phyloP scores from a whole-genome alignment of 2,888 invertebrate species.

The Tipula lateralis region DNA sequence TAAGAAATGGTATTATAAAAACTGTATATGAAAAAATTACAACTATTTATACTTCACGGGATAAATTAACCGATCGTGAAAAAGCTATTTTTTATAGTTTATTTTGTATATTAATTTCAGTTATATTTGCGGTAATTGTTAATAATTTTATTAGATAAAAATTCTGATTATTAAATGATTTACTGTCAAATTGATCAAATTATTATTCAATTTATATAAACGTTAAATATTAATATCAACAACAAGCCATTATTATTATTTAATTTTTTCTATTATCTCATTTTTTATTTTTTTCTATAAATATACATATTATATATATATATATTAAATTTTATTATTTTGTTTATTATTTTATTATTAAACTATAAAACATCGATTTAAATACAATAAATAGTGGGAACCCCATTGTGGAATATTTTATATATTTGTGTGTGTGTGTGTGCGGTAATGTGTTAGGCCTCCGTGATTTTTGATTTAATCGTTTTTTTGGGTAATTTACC shows the following conservation, averaged over 20 bases:
- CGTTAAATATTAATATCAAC: not conserved
- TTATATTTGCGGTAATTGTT: slow-evolving; percentile 26
- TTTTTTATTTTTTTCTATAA: not conserved
- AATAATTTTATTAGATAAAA: slow-evolving; percentile 29
- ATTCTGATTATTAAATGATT: not conserved
- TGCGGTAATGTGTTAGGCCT: not conserved
- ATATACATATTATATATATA: not conserved
- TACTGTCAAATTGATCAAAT: not conserved
- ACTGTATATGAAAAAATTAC: slow-evolving; percentile 47
- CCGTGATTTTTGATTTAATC: not conserved
- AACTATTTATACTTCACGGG: slow-evolving; percentile 45
- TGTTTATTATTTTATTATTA: not conserved
- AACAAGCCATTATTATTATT: not conserved
- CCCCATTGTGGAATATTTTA: slow-evolving; percentile 5
- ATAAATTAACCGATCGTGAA: slow-evolving; percentile 46
- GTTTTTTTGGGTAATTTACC: not conserved
- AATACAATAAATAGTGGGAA: not conserved
- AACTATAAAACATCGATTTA: not conserved
- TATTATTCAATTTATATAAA: not conserved
- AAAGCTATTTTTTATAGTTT: slow-evolving; percentile 42
- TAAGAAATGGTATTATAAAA: slow-evolving; percentile 45
- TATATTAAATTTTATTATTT: not conserved
- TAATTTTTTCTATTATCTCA: not conserved
- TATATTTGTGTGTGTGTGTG: not conserved
- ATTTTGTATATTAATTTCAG: slow-evolving; percentile 26